Conservation (phyloP, 1,140 invertebrate genomes). For the Leptinotarsa undecemlineata region DNA sequence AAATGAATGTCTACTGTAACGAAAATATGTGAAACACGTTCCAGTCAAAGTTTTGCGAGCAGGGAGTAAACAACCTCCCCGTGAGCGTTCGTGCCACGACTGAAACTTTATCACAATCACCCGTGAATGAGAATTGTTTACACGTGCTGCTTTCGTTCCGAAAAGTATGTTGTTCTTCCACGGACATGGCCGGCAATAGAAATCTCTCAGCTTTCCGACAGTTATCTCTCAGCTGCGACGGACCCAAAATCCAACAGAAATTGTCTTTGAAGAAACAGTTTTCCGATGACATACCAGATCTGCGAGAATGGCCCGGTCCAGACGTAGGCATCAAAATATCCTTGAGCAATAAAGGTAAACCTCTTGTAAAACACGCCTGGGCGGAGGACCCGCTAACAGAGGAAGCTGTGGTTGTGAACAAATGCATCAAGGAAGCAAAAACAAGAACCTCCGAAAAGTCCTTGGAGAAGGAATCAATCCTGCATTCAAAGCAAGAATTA, state of each 20-base stretch:
- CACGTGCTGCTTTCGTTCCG: conserved; percentile 1
- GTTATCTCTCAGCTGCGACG: conserved; percentile 46
- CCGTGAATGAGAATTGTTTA: conserved; percentile 22
- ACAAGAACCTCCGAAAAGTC: conserved; percentile 36
- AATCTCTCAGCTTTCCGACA: conserved; percentile 46
- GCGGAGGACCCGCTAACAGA: conserved; percentile 34
- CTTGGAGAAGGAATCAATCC: conserved; percentile 57
- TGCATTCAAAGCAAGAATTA: conserved; percentile 60
- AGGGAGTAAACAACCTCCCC: conserved; percentile 42
- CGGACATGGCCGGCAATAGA: conserved; percentile 8
- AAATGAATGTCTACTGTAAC: conserved; percentile 44
- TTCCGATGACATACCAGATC: conserved; percentile 46
- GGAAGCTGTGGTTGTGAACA: conserved; percentile 46
- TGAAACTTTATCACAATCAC: conserved; percentile 26
- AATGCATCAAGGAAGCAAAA: conserved; percentile 46
- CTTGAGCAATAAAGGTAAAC: conserved; percentile 37
- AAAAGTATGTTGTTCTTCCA: neutral
- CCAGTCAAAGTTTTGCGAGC: conserved; percentile 49
- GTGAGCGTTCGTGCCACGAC: conserved; percentile 31
- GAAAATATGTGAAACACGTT: conserved; percentile 46
- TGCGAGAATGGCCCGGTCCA: conserved; percentile 32
- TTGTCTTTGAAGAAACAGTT: conserved; percentile 48
- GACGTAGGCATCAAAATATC: conserved; percentile 35
- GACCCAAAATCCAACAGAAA: conserved; percentile 31
- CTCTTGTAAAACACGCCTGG: conserved; percentile 48